Conservation (phyloP, 2,888 invertebrate genomes). For the Sialis lutaria region DNA sequence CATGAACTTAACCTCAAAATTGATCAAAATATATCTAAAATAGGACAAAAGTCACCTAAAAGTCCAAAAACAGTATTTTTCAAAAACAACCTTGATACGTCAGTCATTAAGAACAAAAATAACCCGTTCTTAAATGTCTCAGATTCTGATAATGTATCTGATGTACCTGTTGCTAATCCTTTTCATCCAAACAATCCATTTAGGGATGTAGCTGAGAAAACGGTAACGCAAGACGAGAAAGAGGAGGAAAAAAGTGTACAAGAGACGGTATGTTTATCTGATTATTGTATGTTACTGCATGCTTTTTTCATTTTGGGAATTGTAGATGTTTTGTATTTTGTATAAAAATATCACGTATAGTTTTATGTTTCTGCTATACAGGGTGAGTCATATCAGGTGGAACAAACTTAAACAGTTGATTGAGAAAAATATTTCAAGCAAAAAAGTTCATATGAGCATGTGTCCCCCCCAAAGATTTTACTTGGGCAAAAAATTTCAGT, state of each 20-base stretch:
- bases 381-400: too few relatives aligned
- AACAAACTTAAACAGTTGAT: too few relatives aligned
- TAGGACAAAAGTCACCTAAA: constrained; percentile 3
- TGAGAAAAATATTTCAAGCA: too few relatives aligned
- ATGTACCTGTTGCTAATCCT: not conserved
- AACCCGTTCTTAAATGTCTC: constrained; percentile 19
- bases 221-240: not conserved
- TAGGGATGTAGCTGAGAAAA: constrained; percentile 11
- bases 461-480: too few relatives aligned
- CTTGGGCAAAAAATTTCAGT: too few relatives aligned
- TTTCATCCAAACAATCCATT: constrained; percentile 20
- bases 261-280: constrained; percentile 5
- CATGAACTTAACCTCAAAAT: constrained; percentile 3
- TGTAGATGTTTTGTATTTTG: constrained; percentile 17
- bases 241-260: not conserved
- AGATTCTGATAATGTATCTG: not conserved
- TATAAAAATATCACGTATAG: constrained; percentile 12
- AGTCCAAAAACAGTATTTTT: constrained; percentile 2
- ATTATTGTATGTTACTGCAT: constrained; percentile 6
- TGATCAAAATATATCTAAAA: constrained; percentile 2
- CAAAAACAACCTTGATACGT: not conserved
- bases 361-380: too few relatives aligned
- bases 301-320: constrained; percentile 17
- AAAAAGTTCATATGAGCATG: too few relatives aligned
- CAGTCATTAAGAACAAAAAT: constrained; percentile 1